Evolutionary conservation across 2,888 invertebrate genomes (phyloP).

Genomic region (Drosophila meridionalis): DNA sequence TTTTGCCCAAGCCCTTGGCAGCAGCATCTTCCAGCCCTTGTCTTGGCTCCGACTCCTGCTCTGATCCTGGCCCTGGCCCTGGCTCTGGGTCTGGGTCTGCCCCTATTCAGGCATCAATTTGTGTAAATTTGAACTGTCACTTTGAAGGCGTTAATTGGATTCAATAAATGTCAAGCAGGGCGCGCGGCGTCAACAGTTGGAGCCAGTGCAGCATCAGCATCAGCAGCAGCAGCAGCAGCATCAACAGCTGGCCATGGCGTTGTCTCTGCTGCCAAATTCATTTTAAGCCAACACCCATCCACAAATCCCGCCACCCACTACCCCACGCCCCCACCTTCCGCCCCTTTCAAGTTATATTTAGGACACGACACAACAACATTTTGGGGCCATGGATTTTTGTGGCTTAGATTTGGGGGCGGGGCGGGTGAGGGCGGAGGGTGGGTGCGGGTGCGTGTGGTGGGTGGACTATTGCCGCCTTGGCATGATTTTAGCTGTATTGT

Average conservation of each 20-base stretch:
- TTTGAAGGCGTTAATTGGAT: conserved; percentile 82
- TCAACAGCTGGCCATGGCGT: conserved; percentile 18
- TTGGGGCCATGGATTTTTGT: conserved; percentile 47
- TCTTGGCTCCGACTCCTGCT: not conserved
- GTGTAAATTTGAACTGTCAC: conserved; percentile 81
- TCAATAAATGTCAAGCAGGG: conserved; percentile 70
- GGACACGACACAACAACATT: conserved; percentile 48
- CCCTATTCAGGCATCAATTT: conserved; percentile 64
- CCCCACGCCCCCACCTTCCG: not conserved
- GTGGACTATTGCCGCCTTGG: conserved; percentile 10
- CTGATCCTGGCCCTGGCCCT: not conserved
- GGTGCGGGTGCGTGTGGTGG: not conserved
- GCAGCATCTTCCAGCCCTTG: not conserved
- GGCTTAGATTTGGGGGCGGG: conserved; percentile 45
- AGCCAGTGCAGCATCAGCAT: conserved; percentile 33
- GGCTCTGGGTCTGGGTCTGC: not conserved
- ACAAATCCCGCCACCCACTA: not conserved
- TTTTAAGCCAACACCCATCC: conserved; percentile 30
- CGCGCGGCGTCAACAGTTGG: conserved; percentile 31
- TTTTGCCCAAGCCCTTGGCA: not conserved
- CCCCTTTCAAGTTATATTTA: conserved; percentile 48
- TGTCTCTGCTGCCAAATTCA: conserved; percentile 47
- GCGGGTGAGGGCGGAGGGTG: not conserved
- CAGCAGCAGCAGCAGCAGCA: conserved; percentile 12
- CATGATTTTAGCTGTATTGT: conserved; percentile 35